Evolutionary conservation across 1,140 invertebrate species (phyloP).

Genomic region (Drosophila cardini): DNA sequence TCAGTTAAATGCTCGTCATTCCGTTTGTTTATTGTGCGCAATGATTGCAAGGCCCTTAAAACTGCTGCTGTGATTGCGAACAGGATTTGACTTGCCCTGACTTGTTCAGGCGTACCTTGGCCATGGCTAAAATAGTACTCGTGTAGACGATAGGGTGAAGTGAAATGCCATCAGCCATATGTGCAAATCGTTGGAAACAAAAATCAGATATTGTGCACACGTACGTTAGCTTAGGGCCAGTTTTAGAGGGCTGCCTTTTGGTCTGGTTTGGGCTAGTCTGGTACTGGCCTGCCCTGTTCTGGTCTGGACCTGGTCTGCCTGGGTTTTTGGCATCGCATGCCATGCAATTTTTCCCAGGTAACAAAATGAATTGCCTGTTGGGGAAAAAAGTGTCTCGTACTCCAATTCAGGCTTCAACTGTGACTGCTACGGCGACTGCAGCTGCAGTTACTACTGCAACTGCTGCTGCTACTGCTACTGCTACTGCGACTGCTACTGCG

Average conservation of each 20-base stretch:
- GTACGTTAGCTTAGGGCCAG: constrained; percentile 67
- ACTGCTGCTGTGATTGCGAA: constrained; percentile 72
- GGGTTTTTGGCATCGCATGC: constrained; percentile 60
- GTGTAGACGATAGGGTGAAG: too few relatives aligned
- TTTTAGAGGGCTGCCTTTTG: neutral
- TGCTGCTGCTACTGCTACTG: constrained; percentile 42
- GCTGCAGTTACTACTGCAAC: constrained; percentile 56
- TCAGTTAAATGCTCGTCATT: constrained; percentile 81
- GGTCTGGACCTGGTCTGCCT: constrained; percentile 38
- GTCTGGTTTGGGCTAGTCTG: too few relatives aligned
- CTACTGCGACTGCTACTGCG: constrained; percentile 51
- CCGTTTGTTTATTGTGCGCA: constrained; percentile 78
- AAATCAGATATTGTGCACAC: constrained; percentile 82
- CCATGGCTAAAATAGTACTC: constrained; percentile 11
- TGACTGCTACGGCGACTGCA: constrained; percentile 9
- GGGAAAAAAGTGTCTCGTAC: constrained; percentile 39
- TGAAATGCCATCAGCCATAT: constrained; percentile 44
- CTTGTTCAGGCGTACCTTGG: constrained; percentile 13
- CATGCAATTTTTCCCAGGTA: constrained; percentile 79
- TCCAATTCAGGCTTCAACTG: neutral
- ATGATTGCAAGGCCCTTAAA: constrained; percentile 74
- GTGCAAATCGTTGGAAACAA: constrained; percentile 80
- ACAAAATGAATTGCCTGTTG: constrained; percentile 79
- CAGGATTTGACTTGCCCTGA: constrained; percentile 67
- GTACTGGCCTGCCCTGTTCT: too few relatives aligned